Evolutionary conservation across 2,797 vertebrate genomes (phyloP).

Genomic region (Otus scops): DNA sequence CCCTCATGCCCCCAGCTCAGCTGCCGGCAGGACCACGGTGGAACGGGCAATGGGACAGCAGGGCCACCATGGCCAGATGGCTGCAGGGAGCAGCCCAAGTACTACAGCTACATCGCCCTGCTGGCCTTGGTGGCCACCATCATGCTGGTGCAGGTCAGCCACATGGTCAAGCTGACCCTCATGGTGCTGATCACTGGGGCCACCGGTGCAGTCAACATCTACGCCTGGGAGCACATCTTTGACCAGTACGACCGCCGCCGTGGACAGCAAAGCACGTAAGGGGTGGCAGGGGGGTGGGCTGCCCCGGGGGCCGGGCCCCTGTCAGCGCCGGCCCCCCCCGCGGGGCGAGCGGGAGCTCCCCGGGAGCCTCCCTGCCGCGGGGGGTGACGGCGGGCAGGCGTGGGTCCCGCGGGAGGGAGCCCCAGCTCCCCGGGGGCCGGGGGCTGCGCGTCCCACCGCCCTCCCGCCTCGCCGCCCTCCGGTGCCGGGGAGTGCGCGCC

Average conservation of each 20-base stretch:
- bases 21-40: conserved; percentile 79
- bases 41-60: conserved; percentile 69
- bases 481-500: not conserved
- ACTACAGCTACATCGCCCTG: conserved; percentile 89
- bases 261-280: conserved; percentile 82
- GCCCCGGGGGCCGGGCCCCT: not conserved
- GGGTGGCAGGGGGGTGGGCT: not conserved
- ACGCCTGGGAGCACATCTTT: conserved; percentile 88
- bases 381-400: not conserved
- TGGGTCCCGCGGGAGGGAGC: not conserved
- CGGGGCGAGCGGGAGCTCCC: not conserved
- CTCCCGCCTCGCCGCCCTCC: not conserved
- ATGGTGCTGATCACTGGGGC: conserved; percentile 88
- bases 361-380: not conserved
- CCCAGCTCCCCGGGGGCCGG: not conserved
- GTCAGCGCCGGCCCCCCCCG: not conserved
- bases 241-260: conserved; percentile 85
- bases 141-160: conserved; percentile 95
- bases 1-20: conserved; percentile 79
- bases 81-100: conserved; percentile 87
- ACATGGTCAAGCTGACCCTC: conserved; percentile 91
- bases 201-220: conserved; percentile 85
- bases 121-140: conserved; percentile 87
- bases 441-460: not conserved
- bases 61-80: conserved; percentile 36